Evolutionary conservation across 1,140 invertebrate species (phyloP), one percentile per base, ranked within the genome.

Genomic region (Cepaea nemoralis): DNA sequence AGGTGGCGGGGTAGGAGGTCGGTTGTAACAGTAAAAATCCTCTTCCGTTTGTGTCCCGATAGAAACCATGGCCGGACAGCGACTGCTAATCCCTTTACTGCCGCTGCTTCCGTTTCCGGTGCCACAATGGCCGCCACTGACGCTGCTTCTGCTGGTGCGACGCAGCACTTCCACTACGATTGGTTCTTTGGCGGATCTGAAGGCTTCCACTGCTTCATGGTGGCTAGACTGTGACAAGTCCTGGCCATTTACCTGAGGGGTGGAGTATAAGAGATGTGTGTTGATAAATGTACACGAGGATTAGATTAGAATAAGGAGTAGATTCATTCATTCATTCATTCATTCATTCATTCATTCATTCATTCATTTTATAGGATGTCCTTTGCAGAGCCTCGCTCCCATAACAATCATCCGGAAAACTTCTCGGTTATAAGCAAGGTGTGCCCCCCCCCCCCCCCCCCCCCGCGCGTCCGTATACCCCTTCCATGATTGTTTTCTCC

Each of bases 111-210:
- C 70, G 39, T 24, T 55, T 79, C 74, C 66, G 73, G 37, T 14
- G 42, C 42, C 33, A 24, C 19, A 42, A n/a, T 19, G 14, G 1
- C 71, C 42, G 78, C 48, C 48, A 80, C 74, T 55, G 77, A 42
- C 3, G 67, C n/a, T 27, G 55, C 10, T 35, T n/a, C 45, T 75
- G 80, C 66, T 83, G 71, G 85, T 87, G 40, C 94, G 92, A 76
- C 94, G 92, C 50, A 94, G 91, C 33, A 95, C 94, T 90, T 95
- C 94, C 40, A 95, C 94, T 80, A 94, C 92, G 85, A 95, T 94
- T 69, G 94, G 94, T 88, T 95, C 95, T 85, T 94, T 92, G 22
- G 94, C 94, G 82, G 93, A 93, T 83, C 94, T 93, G 91, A 95
- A 95, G 84, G 93, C 94, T 86, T 93, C 93, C 81, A 95, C 94